Base-by-base conservation (phyloP, 1,140 invertebrate species). In the Helicoverpa armigera region DNA sequence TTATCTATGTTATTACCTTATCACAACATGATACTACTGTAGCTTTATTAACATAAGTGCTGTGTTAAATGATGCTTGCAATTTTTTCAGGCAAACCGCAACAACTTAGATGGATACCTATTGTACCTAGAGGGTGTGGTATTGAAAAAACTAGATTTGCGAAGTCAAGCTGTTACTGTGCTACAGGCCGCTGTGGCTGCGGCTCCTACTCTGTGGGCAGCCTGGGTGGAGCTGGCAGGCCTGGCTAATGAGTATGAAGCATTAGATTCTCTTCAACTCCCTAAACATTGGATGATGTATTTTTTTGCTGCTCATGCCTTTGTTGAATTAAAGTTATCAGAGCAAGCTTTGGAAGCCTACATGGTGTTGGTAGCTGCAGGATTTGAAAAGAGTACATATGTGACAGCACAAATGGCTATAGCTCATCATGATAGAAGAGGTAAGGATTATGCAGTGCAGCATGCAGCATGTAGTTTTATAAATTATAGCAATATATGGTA, bases 261-360 rank as follows among this genome's bases (percentile, higher is more conserved):
- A 51, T 86, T 98, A 51, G 95, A 97, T 77, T 96, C 96, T 12
- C 86, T 98, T 9, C 94, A 96, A 54, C 90, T 99, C 35, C 98
- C 98, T 0, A 96, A 97, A 88, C 98, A 99, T 94, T 99, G 99
- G 99, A 98, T 99, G 95, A 98, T 98, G 91, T 96, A 98, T 79
- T 98, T 99, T 87, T 99, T 99, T 92, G 94, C 98, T 80, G 98
- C 97, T 4, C 98, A 99, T 90, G 97, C 98, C 54, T 99, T 98
- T 95, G 96, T 99, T 61, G 98, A 99, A 91, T 95, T 99, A 65
- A 98, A 99, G 86, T 95, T 98, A 35, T 97, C 98, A 87, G 98
- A 99, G 72, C 98, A 99, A 95, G 98, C 98, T 11, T 91, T 99
- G 29, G 96, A 97, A 72, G 96, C 98, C 67, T 99, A 98, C 90